A percentile compares a stretch with the other conserved stretches of the same genome.
Evolutionary conservation across 1,140 invertebrate genomes (phyloP).

Genomic region (Drosophila arawakana): DNA sequence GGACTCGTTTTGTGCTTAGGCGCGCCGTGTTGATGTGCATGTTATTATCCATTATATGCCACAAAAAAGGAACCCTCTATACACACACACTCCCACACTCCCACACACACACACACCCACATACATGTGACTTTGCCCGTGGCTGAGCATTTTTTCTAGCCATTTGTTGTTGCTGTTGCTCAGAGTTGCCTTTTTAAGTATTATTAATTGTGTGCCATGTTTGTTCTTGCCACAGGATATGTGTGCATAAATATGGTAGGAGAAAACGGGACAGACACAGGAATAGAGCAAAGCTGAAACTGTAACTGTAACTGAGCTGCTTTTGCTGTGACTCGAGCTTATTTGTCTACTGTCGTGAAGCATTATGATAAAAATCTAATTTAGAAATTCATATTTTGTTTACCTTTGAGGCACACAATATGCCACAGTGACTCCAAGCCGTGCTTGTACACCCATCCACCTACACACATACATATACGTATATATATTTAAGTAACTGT

Average conservation of each 20-base stretch:
- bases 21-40: constrained; percentile 56
- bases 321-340: constrained; percentile 18
- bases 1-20: constrained; percentile 45
- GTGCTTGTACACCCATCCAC: background rate
- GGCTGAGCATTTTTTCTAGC: constrained; percentile 12
- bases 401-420: constrained; percentile 30
- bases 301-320: constrained; percentile 13
- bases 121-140: constrained; percentile 14
- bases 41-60: constrained; percentile 63
- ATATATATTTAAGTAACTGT: background rate
- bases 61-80: constrained; percentile 23
- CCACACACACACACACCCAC: constrained; percentile 1
- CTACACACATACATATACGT: background rate
- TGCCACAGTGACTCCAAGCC: constrained; percentile 6
- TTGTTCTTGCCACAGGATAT: constrained; percentile 67
- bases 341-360: constrained; percentile 45
- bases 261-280: background rate
- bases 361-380: constrained; percentile 65
- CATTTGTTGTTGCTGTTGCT: constrained; percentile 30
- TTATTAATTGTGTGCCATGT: constrained; percentile 79
- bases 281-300: constrained; percentile 5
- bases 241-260: constrained; percentile 11
- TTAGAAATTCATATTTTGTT: constrained; percentile 65
- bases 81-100: background rate
- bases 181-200: constrained; percentile 70